Conservation (phyloP, 2,113 vertebrate species). For the Odocoileus hemionus region DNA sequence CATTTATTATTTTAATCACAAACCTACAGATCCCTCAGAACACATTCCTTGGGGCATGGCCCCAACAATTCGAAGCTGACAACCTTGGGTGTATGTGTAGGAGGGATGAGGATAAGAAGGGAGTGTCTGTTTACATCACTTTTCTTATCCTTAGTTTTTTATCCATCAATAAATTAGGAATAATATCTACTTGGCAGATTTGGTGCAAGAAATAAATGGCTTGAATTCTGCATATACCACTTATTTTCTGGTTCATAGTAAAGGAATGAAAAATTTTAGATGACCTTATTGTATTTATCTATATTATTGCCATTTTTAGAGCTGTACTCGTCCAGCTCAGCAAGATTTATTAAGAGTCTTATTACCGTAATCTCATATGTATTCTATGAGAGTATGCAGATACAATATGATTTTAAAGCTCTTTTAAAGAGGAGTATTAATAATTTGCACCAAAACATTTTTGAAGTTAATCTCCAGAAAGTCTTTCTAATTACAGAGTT, state of each 20-base stretch:
- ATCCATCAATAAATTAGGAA: background rate
- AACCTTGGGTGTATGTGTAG: no score
- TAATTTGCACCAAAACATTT: background rate
- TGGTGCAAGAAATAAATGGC: background rate
- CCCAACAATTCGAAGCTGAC: no score
- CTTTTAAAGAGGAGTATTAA: background rate
- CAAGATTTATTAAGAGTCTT: background rate
- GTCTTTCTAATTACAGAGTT: background rate
- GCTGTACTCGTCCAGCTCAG: background rate
- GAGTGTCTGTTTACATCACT: background rate
- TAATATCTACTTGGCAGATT: background rate
- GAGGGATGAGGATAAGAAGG: no score
- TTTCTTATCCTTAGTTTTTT: background rate
- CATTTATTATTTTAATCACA: no score
- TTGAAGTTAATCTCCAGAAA: constrained; percentile 9
- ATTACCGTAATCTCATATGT: background rate
- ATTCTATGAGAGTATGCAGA: background rate
- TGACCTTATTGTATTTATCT: background rate
- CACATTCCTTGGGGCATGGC: no score
- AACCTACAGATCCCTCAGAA: no score
- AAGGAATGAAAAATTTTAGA: background rate
- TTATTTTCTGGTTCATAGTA: background rate
- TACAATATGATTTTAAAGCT: background rate
- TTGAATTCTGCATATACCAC: background rate
- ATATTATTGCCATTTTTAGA: background rate